Percentiles rank a stretch among this genome's conserved stretches.
Evolutionary conservation across 2,113 vertebrate genomes (phyloP).

Genomic region (Larimichthys crocea): DNA sequence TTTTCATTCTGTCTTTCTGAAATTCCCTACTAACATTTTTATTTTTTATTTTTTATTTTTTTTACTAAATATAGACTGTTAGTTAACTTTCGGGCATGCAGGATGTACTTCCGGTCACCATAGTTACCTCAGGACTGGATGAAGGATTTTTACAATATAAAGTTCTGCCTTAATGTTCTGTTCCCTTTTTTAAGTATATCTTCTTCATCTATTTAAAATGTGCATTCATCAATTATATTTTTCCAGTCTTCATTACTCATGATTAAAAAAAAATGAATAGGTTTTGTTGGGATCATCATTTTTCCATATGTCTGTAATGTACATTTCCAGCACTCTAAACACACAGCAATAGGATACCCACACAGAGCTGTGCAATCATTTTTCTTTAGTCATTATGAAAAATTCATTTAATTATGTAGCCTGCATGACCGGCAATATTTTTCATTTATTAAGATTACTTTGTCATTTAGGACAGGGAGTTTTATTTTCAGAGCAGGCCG

Average conservation of each 20-base stretch:
- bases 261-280: neutral
- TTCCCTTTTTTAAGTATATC: neutral
- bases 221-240: neutral
- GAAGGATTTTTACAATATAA: neutral
- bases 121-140: neutral
- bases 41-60: too few species aligned
- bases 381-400: neutral
- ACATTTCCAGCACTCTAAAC: neutral
- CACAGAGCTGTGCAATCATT: neutral
- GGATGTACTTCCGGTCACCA: neutral
- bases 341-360: neutral
- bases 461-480: neutral
- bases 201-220: neutral
- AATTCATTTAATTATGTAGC: neutral
- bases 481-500: neutral
- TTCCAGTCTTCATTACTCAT: too few species aligned
- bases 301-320: neutral
- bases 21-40: too few species aligned
- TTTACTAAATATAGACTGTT: too few species aligned
- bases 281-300: neutral
- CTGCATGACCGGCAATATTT: neutral
- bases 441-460: slow-evolving; percentile 3
- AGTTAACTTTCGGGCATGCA: neutral
- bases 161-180: neutral
- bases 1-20: neutral